Evolutionary conservation across 1,140 invertebrate species (phyloP), one percentile per base, ranked within the genome.

Genomic region (Zaprionus vittiger): DNA sequence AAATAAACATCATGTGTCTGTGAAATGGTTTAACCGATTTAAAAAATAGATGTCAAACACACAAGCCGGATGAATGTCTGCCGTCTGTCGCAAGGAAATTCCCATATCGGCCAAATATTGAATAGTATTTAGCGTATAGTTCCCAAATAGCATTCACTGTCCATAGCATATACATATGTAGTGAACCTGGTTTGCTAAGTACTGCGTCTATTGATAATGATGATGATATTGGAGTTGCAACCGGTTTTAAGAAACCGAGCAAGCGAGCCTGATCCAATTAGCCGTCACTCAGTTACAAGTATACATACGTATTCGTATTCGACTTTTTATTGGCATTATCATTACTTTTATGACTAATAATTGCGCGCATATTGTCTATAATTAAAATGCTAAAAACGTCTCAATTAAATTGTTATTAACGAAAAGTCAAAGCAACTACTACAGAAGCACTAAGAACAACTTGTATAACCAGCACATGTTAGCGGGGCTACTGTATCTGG

Each of bases 321-420:
- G 61, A 77, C 76, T 81, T 83, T 83, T 83, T 83, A 86, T 86
- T 87, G 77, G 73, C 74, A 78, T 87, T 89, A 83, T 89, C 85
- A 89, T 89, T 89, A 89, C 73, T 70, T 89, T 89, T 89, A 89
- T 89, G 84, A 79, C 84, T 73, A 89, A 89, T 89, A 89, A 89
- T 89, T 89, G 81, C 84, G 71, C 85, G 67, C 79, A 81, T 89
- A 84, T 89, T 89, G 84, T 89, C 80, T 89, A 76, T 89, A 89
- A 89, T 89, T 89, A 89, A 89, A 83, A 84, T 81, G 66, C 65
- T 89, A 79, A 89, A 89, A 89, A 81, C 84, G 85, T 89, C 84
- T 89, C 84, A 89, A 89, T 89, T 89, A 89, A 89, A 84, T 89
- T 79, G 79, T 87, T 84, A 90, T 89, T 86, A 87, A 83, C 77